These are phyloP conservation scores for Merodon equestris DNA, from an alignment of 2,888 invertebrate genomes.

Conservation along the genomic window DNA sequence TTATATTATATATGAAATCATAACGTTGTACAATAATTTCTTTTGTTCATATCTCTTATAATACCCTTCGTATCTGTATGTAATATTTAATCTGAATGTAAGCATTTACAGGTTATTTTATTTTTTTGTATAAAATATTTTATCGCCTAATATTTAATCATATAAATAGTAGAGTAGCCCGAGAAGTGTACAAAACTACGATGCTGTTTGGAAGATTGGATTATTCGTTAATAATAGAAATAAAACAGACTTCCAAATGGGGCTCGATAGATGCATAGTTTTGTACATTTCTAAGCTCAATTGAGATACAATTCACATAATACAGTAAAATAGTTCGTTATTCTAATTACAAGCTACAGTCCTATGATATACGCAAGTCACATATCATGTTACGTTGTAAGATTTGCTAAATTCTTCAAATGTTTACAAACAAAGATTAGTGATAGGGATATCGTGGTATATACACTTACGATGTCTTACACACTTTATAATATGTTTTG, in stretches of 20 bases:
- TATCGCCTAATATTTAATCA: constrained; percentile 19
- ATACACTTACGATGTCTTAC: no score
- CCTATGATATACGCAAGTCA: constrained; percentile 5
- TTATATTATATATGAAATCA: constrained; percentile 10
- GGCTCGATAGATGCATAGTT: constrained; percentile 60
- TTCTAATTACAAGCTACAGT: background rate
- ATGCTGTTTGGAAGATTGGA: constrained; percentile 54
- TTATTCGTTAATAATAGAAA: constrained; percentile 29
- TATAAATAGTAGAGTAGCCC: constrained; percentile 12
- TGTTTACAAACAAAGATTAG: constrained; percentile 44
- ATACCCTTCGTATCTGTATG: constrained; percentile 3
- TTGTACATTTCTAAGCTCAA: constrained; percentile 56
- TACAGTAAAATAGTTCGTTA: background rate
- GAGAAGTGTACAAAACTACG: constrained; percentile 63
- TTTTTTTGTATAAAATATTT: constrained; percentile 65
- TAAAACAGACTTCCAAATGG: constrained; percentile 57
- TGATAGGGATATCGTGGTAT: no score
- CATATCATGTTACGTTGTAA: background rate
- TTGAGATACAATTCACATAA: background rate
- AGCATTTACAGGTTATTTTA: constrained; percentile 30
- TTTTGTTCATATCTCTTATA: constrained; percentile 4
- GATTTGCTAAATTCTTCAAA: background rate
- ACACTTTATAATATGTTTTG: no score
- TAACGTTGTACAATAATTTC: constrained; percentile 1
- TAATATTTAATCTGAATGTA: constrained; percentile 14